phyloP scores from a whole-genome alignment of 53 echinoderm and acorn worm genomes.

The Stichopus horrens region DNA sequence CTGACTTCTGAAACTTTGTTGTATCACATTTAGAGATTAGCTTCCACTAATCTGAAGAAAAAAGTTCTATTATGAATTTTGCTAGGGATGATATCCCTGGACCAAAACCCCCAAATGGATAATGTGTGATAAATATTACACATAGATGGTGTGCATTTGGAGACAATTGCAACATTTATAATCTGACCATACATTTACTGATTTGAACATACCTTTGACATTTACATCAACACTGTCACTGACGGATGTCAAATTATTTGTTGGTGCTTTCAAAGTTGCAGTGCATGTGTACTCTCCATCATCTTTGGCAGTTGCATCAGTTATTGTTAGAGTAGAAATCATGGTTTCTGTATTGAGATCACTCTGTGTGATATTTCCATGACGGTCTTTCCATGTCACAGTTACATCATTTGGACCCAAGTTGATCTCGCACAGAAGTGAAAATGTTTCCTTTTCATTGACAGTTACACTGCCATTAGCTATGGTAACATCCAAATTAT shows the following conservation, averaged over 20 bases:
- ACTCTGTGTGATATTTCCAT: background rate
- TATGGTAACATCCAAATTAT: background rate
- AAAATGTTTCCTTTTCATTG: background rate
- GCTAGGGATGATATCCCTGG: no score
- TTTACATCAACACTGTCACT: background rate
- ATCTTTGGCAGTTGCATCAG: background rate
- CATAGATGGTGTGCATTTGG: no score
- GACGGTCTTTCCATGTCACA: background rate
- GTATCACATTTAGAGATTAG: no score
- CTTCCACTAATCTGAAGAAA: no score
- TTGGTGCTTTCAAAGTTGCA: background rate
- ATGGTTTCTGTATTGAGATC: background rate
- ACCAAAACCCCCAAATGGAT: no score
- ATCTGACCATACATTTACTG: background rate
- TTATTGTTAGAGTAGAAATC: background rate
- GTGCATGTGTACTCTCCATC: background rate
- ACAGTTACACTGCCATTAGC: background rate
- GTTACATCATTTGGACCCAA: background rate
- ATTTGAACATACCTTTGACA: background rate
- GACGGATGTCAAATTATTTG: background rate
- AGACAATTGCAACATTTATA: no score
- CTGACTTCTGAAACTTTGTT: no score
- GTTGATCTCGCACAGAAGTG: background rate
- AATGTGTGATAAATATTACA: no score
- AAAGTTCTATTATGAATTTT: no score